Base-by-base conservation (phyloP, 1,140 invertebrate genomes). In the Cephus cinctus region DNA sequence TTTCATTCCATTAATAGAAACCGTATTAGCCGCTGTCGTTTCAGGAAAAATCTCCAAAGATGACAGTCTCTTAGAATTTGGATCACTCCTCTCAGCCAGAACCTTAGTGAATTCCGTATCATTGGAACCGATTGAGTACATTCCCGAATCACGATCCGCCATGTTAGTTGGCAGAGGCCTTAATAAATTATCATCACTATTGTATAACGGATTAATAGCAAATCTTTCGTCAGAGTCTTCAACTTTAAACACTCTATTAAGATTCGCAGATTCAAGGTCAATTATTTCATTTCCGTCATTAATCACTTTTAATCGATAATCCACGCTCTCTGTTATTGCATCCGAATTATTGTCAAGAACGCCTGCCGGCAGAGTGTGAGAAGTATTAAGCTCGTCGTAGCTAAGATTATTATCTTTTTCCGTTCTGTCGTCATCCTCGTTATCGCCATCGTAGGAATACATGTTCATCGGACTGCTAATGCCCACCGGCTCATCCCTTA, bases 391-490 rank as follows among this genome's bases (percentile, higher is more conserved):
- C 25, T 27, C 25, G 6, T 27, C 25, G n/a, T 27, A 27, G n/a
- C 25, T n/a, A 27, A 27, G 25, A 27, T n/a, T 27, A n/a, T 27
- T 8, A n/a, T 27, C n/a, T 27, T n/a, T 27, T 27, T 27, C 25
- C 6, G 6, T n/a, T n/a, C 6, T 8, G 25, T 6, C 6, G n/a
- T 6, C 18, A 55, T 73, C 71, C 40, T 57, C 64, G 25, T 73
- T 42, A 49, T 67, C 68, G 20, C 76, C 69, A 65, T 72, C 18
- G 30, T 70, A 65, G 56, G 76, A 76, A 52, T 69, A 78, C 48
- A 27, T 52, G 21, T 8, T 52, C n/a, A 14, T n/a, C n/a, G n/a
- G n/a, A n/a, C n/a, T 41, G 16, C 39, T 16, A 30, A 39, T 44
- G n/a, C 19, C 39, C 15, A 50, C 27, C 31, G 41, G 9, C 27